Percentiles rank a stretch among this genome's conserved stretches.
These are phyloP conservation scores for Melanostoma mellinum DNA, from an alignment of 2,888 invertebrate genomes.

Conservation along the genomic window DNA sequence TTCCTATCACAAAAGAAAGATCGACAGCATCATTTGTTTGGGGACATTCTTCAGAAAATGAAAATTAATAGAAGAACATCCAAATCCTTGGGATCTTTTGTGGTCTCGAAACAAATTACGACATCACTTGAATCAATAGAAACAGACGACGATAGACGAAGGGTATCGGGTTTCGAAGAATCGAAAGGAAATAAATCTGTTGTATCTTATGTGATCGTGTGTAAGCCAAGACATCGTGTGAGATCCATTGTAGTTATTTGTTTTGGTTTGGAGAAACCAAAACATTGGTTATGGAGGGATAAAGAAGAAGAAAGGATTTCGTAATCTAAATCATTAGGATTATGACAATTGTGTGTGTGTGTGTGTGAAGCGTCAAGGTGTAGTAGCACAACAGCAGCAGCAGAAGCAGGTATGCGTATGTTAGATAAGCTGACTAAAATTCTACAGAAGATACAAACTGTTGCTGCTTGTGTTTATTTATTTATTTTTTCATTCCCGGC, in stretches of 20 bases:
- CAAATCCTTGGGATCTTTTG: slow-evolving; percentile 35
- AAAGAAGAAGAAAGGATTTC: slow-evolving; percentile 39
- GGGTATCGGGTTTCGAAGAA: slow-evolving; percentile 59
- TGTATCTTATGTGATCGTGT: slow-evolving; percentile 2
- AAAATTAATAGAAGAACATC: slow-evolving; percentile 21
- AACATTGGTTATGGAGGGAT: slow-evolving; percentile 42
- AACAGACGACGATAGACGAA: background rate
- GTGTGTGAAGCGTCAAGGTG: background rate
- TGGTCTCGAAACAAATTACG: slow-evolving; percentile 60
- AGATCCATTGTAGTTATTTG: slow-evolving; percentile 63
- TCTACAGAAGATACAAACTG: slow-evolving; percentile 43
- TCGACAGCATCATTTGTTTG: slow-evolving; percentile 34
- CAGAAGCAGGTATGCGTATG: slow-evolving; percentile 55
- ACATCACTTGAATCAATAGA: slow-evolving; percentile 43
- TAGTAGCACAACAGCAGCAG: slow-evolving; percentile 35
- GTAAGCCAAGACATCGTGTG: slow-evolving; percentile 52
- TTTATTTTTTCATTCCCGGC: slow-evolving; percentile 26
- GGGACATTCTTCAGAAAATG: slow-evolving; percentile 33
- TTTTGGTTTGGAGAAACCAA: slow-evolving; percentile 63
- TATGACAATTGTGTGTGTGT: slow-evolving; percentile 20
- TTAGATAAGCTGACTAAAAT: slow-evolving; percentile 44
- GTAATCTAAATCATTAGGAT: slow-evolving; percentile 53
- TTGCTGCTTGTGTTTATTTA: slow-evolving; percentile 41
- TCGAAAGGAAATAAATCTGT: slow-evolving; percentile 47
- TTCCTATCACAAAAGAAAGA: slow-evolving; percentile 46